Percentiles rank a stretch among this genome's conserved stretches.
Conservation (phyloP, 2,113 vertebrate genomes). For the Eulacestoma nigropectus region DNA sequence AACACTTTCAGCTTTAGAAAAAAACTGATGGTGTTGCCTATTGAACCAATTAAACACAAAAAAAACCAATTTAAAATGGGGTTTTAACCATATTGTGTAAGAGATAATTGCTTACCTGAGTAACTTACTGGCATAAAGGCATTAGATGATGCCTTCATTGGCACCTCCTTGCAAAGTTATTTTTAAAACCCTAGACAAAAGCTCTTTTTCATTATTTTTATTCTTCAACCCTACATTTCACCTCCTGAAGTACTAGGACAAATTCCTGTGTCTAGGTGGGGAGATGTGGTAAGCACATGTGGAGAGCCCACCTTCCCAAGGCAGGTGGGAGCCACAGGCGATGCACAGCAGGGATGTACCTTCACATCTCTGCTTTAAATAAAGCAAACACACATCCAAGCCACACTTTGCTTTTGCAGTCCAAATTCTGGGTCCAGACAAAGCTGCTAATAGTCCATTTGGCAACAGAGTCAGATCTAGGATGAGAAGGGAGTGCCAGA, state of each 20-base stretch:
- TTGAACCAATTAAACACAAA: not conserved
- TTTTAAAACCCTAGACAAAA: not conserved
- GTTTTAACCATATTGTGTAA: not conserved
- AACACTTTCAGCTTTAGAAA: not conserved
- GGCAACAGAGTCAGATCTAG: not conserved
- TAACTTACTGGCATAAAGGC: not conserved
- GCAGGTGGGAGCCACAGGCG: not conserved
- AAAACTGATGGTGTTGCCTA: not conserved
- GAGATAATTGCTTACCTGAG: not conserved
- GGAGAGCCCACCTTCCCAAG: not conserved
- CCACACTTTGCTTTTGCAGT: not conserved
- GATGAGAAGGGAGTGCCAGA: not conserved
- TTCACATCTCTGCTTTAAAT: not conserved
- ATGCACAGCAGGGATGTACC: fast-evolving
- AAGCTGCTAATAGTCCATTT: not conserved
- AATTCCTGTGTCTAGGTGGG: not conserved
- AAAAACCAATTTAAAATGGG: not conserved
- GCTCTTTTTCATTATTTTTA: not conserved
- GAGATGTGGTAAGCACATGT: not conserved
- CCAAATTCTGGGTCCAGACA: not conserved
- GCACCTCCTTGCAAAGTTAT: not conserved
- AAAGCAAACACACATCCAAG: not conserved
- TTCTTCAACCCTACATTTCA: not conserved
- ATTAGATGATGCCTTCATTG: not conserved
- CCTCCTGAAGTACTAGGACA: not conserved